Evolutionary conservation across 2,888 invertebrate genomes (phyloP).

Genomic region (Nephrotoma appendiculata): DNA sequence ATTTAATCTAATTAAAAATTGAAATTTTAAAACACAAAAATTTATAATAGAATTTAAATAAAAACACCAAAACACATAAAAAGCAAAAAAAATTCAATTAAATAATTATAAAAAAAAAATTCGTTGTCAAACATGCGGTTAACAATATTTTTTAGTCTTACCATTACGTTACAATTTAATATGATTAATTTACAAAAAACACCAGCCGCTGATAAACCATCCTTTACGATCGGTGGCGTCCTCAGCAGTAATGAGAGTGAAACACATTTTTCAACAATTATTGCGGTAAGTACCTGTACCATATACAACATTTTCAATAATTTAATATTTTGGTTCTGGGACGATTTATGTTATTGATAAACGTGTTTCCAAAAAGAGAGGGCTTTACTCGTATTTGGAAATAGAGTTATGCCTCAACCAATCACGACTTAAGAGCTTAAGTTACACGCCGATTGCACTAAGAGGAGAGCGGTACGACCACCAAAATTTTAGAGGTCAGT

Average conservation of each 20-base stretch:
- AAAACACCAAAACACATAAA: not conserved
- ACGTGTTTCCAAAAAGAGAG: too few species aligned
- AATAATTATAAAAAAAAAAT: not conserved
- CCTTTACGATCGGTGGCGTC: constrained; percentile 81
- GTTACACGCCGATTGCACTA: too few species aligned
- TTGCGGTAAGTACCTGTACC: constrained; percentile 49
- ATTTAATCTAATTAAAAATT: constrained; percentile 1
- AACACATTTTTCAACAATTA: constrained; percentile 65
- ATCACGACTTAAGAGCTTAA: too few species aligned
- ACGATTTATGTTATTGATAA: too few species aligned
- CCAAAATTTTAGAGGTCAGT: too few species aligned
- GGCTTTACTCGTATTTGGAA: too few species aligned
- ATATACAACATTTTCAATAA: not conserved
- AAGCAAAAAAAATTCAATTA: constrained; percentile 3
- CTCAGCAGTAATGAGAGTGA: constrained; percentile 71
- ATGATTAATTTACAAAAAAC: constrained; percentile 11
- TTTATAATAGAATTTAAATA: constrained; percentile 1
- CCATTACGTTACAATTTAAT: constrained; percentile 6
- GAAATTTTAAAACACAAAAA: constrained; percentile 1
- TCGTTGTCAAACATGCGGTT: not conserved
- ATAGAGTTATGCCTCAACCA: too few species aligned
- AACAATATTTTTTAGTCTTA: constrained; percentile 3
- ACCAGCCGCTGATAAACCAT: constrained; percentile 39
- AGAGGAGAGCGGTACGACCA: too few species aligned
- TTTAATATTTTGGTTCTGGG: not conserved